Base-by-base conservation (phyloP, 1,140 invertebrate genomes). In the Onthophagus taurus region DNA sequence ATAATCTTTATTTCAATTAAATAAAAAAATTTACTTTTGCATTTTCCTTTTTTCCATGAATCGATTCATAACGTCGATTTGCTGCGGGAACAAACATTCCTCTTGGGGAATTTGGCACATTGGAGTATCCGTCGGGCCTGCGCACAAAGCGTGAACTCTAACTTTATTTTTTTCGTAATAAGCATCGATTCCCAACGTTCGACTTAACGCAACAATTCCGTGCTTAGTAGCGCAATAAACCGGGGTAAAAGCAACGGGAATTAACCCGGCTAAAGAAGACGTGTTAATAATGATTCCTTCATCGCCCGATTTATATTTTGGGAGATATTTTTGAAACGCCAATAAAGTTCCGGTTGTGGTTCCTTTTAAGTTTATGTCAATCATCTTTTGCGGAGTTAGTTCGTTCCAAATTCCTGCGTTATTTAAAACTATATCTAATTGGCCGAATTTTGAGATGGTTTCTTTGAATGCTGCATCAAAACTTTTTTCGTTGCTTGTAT, bases 351-450 rank as follows among this genome's bases (percentile, higher is more conserved):
- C 38, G 5, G n/a, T 26, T 6, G 23, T n/a, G 23, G 23, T 26
- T 6, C 23, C 23, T 26, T 26, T 26, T n/a, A 63, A 42, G 47
- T 64, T 64, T 9, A 61, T 45, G 11, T 50, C 42, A 24, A 61
- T 23, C n/a, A 42, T 34, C 13, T 47, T 45, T 29, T 53, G 33
- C 44, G 51, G 59, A 14, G 54, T 29, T 16, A 44, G 21, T 19
- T 60, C 58, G 31, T 51, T 18, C 2, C 47, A 41, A 45, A 60
- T 54, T 39, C 55, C 45, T 49, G 61, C 58, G 41, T 57, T 54
- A 16, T 66, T 58, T 7, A 58, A 44, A 0, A 64, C 53, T 26
- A 67, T 60, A 31, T 68, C 64, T 21, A 64, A 51, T 36, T 52
- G 49, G 8, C 49, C 16, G 44, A 63, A 66, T 19, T 50, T 48